Base-by-base conservation (phyloP, 2,113 vertebrate species). In the Toxotes jaculatrix region DNA sequence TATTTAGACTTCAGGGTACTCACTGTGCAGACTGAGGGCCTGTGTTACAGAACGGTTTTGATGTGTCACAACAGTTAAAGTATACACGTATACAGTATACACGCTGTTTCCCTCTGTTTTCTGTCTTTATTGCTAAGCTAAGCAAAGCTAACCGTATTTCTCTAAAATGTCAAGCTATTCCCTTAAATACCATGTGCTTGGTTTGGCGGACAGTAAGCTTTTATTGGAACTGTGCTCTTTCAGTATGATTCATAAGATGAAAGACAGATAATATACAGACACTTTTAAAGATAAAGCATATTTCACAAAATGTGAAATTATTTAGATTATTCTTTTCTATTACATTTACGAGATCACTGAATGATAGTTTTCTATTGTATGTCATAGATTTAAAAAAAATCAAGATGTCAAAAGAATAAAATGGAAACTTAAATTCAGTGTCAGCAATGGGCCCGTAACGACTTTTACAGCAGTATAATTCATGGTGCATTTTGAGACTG, bases 11-110 rank as follows among this genome's bases (percentile, higher is more conserved):
- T 67, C 56, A 80, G 55, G 38, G 19, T 17, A 36, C 27, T 69
- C 17, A 13, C 14, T 43, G 71, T 82, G 64, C 64, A 79, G 74
- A 82, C 34, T 68, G 47, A 79, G 67, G 76, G 47, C 70, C 16
- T 70, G 51, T n/a, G 55, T 67, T 40, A 61, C 9, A 71, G n/a
- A 32, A 34, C 4, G 9, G 9, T 17, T 49, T 43, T 7, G 7
- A 62, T 2, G 47, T 36, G 3, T 47, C 32, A 42, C 43, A 23
- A 27, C 10, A 4, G 10, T 10, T 60, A 27, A 65, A 75, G 4
- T 6, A n/a, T n/a, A n/a, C n/a, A n/a, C n/a, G n/a, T n/a, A n/a
- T n/a, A n/a, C n/a, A n/a, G n/a, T n/a, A n/a, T n/a, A n/a, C n/a
- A n/a, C n/a, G n/a, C n/a, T n/a, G n/a, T n/a, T n/a, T n/a, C n/a